Base-by-base conservation (phyloP, 1,140 invertebrate species). In the Mesaphorura yosii region DNA sequence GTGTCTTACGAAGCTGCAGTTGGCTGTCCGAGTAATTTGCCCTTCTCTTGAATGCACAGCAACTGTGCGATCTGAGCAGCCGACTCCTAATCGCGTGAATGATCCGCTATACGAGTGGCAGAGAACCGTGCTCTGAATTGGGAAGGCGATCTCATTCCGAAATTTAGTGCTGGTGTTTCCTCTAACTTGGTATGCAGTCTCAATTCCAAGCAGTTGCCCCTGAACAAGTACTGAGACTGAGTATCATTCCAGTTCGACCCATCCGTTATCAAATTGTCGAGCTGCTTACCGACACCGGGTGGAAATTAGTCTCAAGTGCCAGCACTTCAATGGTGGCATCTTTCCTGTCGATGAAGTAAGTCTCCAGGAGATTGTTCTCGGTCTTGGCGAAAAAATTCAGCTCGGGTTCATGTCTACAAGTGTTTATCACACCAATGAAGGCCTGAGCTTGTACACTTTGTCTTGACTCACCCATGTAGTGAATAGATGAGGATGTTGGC, bases 1-100 rank as follows among this genome's bases (percentile, higher is more conserved):
- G n/a, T n/a, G n/a, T n/a, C 55, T 55, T 57, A 61, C 59, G 46
- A 61, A 61, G 3, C 55, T 47, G 37, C 49, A 41, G 45, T 58
- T 61, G 5, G 59, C 58, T 25, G 42, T 55, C 29, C 51, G 59
- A n/a, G 55, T 61, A 17, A 58, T 50, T 46, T 56, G 54, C 27
- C 59, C 59, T 19, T 53, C 52, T 34, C 58, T 55, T 29, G 55
- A 50, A 26, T 57, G 58, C 42, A 61, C 31, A 17, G 58, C 52
- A 17, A 60, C 20, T 7, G 55, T 46, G 12, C 51, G 51, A 49
- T 60, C 53, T 44, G 54, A 60, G 26, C 55, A 54, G 3, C 59
- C 59, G n/a, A 60, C 31, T 4, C 53, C 55, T 23, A 60, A 39
- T 41, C 53, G 57, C 46, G 31, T 40, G 27, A 45, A 49, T 14